A percentile compares a stretch with the other conserved stretches of the same genome.
phyloP scores from a whole-genome alignment of 2,888 invertebrate species.

The Trachelus stipa region DNA sequence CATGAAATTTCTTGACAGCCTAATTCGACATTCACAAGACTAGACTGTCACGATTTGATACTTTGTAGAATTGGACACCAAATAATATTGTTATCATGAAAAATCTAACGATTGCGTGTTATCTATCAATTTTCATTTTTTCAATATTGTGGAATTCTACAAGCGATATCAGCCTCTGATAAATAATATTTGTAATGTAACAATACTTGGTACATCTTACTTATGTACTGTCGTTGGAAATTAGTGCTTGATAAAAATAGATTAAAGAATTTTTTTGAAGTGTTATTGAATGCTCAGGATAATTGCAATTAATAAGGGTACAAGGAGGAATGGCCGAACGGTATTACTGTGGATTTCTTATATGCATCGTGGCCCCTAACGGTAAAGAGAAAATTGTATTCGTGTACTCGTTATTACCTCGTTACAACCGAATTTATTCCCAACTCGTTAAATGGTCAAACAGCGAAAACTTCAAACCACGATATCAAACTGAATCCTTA shows the following conservation, averaged over 20 bases:
- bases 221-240: neutral
- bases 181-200: neutral
- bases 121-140: neutral
- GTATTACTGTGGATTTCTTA: neutral
- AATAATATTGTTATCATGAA: neutral
- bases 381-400: constrained; percentile 9
- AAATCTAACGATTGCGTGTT: neutral
- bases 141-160: neutral
- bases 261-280: neutral
- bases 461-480: neutral
- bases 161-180: neutral
- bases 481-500: neutral
- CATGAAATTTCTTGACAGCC: neutral
- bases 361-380: neutral
- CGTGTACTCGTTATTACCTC: neutral
- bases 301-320: neutral
- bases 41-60: neutral
- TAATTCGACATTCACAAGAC: neutral
- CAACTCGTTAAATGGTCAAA: neutral
- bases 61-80: neutral
- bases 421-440: neutral
- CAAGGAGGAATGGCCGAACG: neutral
- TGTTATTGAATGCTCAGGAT: neutral
- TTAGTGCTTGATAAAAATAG: neutral
- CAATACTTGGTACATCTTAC: neutral